Evolutionary conservation across 2,888 invertebrate genomes (phyloP), one percentile per base, ranked within the genome.

Genomic region (Meganola albula): DNA sequence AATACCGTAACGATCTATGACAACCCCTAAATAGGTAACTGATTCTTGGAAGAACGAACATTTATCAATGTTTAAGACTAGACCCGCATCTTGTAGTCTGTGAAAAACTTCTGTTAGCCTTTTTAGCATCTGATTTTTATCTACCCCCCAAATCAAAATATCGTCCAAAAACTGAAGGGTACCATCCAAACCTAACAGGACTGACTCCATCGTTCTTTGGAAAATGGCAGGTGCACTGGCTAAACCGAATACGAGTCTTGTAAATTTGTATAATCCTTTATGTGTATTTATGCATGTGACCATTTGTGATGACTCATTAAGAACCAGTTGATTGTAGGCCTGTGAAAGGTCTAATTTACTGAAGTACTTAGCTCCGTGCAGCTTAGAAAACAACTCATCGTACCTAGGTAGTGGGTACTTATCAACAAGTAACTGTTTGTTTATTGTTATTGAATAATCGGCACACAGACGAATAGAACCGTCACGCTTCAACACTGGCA

Each of bases 401-500:
- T 21, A 26, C 6, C 26, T 12, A 0, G 32, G 32, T 18, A 32
- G 16, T 5, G 26, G 31, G n/a, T 32, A 26, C 12, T 26, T 32
- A 13, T 26, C 31, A 10, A 27, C 14, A 2, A n/a, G 6, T 2
- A 32, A 9, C 7, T 27, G 20, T 16, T 31, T 34, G 29, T 58
- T 55, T 5, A 54, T 31, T 2, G 53, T 58, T 1, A 50, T 27
- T 26, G 52, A 54, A 12, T 54, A 56, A 31, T 55, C 48, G 1
- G 48, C 53, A 10, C 55, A 55, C 3, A 52, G 18, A 3, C 50
- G 39, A 8, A 50, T 40, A 9, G 10, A 12, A 0, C 48, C 50
- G 8, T 44, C 33, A 1, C 20, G 7, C 35, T 54, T 49, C 13
- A 48, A 24, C 2, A 49, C 45, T 3, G 48, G 51, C 1, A 57